Evolutionary conservation across 2,888 invertebrate species (phyloP).

Genomic region (Hedychridium roseum): DNA sequence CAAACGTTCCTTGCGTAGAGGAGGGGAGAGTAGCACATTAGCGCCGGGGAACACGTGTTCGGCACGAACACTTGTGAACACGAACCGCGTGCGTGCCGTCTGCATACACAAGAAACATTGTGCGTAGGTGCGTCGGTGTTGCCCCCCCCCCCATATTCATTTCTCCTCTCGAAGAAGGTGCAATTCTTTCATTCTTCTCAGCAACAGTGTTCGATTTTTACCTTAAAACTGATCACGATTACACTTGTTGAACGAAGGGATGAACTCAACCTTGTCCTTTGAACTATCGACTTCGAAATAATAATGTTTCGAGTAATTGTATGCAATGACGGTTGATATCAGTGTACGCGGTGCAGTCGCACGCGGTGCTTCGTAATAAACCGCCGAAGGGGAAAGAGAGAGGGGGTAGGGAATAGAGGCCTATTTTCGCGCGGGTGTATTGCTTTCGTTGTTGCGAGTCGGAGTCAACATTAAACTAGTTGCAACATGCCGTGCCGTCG

Average conservation of each 20-base stretch:
- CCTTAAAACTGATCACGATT: too few relatives aligned
- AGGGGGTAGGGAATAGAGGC: too few relatives aligned
- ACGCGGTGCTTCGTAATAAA: too few relatives aligned
- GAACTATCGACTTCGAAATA: too few relatives aligned
- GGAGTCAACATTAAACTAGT: constrained; percentile 35
- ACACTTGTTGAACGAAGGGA: too few relatives aligned
- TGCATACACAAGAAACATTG: constrained; percentile 46
- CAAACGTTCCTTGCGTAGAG: too few relatives aligned
- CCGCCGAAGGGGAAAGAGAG: too few relatives aligned
- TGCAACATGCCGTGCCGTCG: constrained; percentile 41
- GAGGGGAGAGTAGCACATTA: constrained; percentile 37
- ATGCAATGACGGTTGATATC: too few relatives aligned
- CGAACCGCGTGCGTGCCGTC: constrained; percentile 50
- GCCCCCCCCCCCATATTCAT: constrained; percentile 3
- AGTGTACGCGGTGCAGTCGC: too few relatives aligned
- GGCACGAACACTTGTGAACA: constrained; percentile 47
- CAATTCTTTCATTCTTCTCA: constrained; percentile 4
- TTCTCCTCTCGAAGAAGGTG: background rate
- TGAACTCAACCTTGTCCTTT: too few relatives aligned
- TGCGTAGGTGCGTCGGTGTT: constrained; percentile 15
- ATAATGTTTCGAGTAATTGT: too few relatives aligned
- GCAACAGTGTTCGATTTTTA: too few relatives aligned
- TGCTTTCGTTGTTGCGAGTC: constrained; percentile 27
- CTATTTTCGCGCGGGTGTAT: background rate
- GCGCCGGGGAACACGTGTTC: constrained; percentile 48